A percentile compares a stretch with the other conserved stretches of the same genome.
These are phyloP conservation scores for Heteromormyrus szaboi DNA, from an alignment of 2,797 vertebrate genomes.

Conservation along the genomic window DNA sequence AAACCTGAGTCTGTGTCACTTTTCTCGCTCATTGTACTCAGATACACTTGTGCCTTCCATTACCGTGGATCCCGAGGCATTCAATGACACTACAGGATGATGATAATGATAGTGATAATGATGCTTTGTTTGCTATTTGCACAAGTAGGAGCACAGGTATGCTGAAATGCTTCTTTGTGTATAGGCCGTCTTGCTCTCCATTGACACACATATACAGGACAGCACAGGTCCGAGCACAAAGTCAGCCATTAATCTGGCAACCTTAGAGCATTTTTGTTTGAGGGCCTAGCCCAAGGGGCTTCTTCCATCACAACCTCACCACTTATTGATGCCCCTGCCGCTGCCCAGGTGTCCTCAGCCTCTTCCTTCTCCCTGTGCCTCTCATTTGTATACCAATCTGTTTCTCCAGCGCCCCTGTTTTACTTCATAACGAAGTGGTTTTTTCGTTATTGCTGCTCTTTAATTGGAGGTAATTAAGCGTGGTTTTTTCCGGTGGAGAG, in stretches of 20 bases:
- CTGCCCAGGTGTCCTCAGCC: not conserved
- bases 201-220: not conserved
- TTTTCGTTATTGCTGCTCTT: constrained; percentile 67
- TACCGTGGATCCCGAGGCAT: not conserved
- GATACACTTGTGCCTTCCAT: not conserved
- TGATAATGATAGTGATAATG: not conserved
- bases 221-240: not conserved
- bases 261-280: not conserved
- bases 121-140: not conserved
- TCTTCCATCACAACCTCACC: not conserved
- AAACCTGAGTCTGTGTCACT: not conserved
- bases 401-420: constrained; percentile 52
- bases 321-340: not conserved
- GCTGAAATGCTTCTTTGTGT: not conserved
- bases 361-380: not conserved
- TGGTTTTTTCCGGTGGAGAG: constrained; percentile 53
- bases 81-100: not conserved
- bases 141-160: not conserved
- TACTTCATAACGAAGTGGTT: constrained; percentile 68
- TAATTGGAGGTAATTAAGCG: constrained; percentile 76
- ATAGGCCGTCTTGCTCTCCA: not conserved
- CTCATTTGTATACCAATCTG: not conserved
- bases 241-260: not conserved
- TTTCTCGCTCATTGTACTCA: not conserved
- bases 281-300: not conserved